Base-by-base conservation (phyloP, 2,888 invertebrate species). In the Ferrisia virgata region DNA sequence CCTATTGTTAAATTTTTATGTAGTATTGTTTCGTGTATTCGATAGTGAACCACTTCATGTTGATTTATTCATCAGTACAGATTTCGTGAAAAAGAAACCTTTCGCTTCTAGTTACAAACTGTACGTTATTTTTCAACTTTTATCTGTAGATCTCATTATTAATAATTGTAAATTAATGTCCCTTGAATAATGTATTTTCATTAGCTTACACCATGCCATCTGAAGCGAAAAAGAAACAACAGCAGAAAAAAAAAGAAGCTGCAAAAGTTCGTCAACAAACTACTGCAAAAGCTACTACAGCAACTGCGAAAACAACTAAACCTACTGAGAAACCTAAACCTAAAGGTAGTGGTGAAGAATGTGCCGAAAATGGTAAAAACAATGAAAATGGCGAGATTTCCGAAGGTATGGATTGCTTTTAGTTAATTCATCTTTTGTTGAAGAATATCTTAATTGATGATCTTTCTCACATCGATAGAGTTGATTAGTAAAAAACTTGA, bases 201-300 rank as follows among this genome's bases (percentile, higher is more conserved):
- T 13, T 64, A 72, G 72, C 33, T 22, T 33, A 33, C 72, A 72
- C 25, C 81, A 99, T 99, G 99, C 98, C 99, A 89, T 99, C 99
- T 87, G 99, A 99, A 90, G 94, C 98, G 43, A 99, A 99, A 90
- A 99, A 99, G 92, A 96, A 97, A 88, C 95, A 98, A 89, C 97
- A 96, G 88, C 96, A 96, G 88, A 96, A 97, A 89, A 99, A 99
- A 90, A 99, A 99, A 89, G 98, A 97, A 86, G 96, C 96, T 83
- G 94, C 95, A 4, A 95, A 94, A 88, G 93, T 92, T 86, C 92
- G 94, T 85, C 91, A 91, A 87, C 86, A 87, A 87, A 86, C 87
- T 85, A 89, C 88, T 13, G 86, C 86, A 82, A 90, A 90, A 87
- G 90, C 89, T 85, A 86, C 86, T 31, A 58, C 85, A 18, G 84